A percentile compares a stretch with the other conserved stretches of the same genome.
These are phyloP conservation scores for Ophiodon elongatus DNA, from an alignment of 2,113 vertebrate genomes.

Conservation along the genomic window DNA sequence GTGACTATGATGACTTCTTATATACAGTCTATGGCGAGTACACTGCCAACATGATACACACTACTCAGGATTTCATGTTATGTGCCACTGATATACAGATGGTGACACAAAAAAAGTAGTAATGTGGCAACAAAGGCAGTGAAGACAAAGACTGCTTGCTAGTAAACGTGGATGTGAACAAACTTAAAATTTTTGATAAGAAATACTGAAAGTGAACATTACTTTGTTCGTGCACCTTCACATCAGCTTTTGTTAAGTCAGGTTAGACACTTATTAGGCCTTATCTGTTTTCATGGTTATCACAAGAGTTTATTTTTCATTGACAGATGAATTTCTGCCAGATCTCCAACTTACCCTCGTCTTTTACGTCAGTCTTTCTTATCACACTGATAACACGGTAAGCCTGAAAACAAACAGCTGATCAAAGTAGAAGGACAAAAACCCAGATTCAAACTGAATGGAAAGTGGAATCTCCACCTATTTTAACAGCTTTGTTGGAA, in stretches of 20 bases:
- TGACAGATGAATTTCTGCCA: not conserved
- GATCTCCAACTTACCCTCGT: not conserved
- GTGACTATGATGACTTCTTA: too few species aligned
- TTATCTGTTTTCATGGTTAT: too few species aligned
- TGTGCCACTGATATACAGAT: too few species aligned
- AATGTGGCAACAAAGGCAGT: not conserved
- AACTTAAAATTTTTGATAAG: not conserved
- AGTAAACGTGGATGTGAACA: not conserved
- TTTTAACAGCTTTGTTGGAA: constrained; percentile 6
- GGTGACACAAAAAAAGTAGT: not conserved
- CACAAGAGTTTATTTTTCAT: not conserved
- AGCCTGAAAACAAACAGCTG: not conserved
- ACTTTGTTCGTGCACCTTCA: not conserved
- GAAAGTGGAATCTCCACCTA: not conserved
- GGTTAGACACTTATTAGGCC: not conserved
- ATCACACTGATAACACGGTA: not conserved
- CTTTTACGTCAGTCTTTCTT: not conserved
- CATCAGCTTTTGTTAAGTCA: not conserved
- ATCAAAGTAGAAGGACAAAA: constrained; percentile 4
- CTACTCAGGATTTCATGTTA: too few species aligned
- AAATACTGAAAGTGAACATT: not conserved
- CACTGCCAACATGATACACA: too few species aligned
- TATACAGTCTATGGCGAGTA: too few species aligned
- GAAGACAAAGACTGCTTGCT: not conserved
- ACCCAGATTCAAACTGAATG: too few species aligned